Base-by-base conservation (phyloP, 1,140 invertebrate species). In the Gonatopus flavifemur region DNA sequence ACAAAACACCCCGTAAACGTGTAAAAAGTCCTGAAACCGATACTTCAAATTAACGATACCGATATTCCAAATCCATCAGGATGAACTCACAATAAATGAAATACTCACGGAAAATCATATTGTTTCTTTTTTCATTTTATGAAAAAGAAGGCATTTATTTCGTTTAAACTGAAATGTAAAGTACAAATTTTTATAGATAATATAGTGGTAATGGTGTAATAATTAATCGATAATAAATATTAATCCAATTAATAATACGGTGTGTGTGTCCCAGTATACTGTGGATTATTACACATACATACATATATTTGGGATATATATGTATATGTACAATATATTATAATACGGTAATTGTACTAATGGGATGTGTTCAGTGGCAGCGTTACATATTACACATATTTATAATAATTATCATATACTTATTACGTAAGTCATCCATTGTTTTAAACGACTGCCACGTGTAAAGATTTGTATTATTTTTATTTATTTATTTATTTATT, bases 121-220 rank as follows among this genome's bases (percentile, higher is more conserved):
- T 41, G 18, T 51, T 43, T 43, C 42, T 38, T 35, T 55, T 50
- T 56, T 38, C 38, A 48, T 69, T 67, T 68, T 70, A 70, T 70
- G 72, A 78, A 77, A 78, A 78, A 75, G 74, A 77, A 78, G 76
- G 76, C 76, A 77, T 78, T 78, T 77, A 76, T 78, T 78, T 76
- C 66, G 57, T 76, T 69, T 59, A 57, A 76, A 77, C 68, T 67
- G 54, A 76, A 77, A 68, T 77, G 58, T 74, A 76, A 78, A 72
- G 73, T 78, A 77, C 73, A 78, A 78, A 77, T 76, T 48, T n/a
- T 67, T 74, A 68, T 77, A 69, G 64, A 71, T 76, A 75, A 76
- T 75, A 68, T 76, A 76, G 70, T 74, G 66, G 59, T 72, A 74
- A 70, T 76, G 69, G 70, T 72, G 54, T 69, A 68, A 74, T 72